phyloP scores from a whole-genome alignment of 2,888 invertebrate species.

The Empis livida region DNA sequence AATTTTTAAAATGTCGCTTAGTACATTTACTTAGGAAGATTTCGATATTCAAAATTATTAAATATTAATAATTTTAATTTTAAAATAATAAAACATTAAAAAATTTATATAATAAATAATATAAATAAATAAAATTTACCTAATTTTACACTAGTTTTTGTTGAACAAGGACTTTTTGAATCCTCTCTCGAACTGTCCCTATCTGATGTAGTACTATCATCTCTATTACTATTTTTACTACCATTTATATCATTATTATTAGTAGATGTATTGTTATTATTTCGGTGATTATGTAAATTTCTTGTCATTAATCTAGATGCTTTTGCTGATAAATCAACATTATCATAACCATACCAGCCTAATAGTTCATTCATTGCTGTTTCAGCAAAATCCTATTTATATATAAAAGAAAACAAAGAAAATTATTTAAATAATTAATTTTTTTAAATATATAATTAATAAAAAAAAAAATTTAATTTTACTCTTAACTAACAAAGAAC shows the following conservation, averaged over 20 bases:
- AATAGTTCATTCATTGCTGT: slow-evolving; percentile 85
- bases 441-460: neutral
- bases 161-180: slow-evolving; percentile 33
- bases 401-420: no score
- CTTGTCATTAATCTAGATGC: slow-evolving; percentile 27
- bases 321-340: slow-evolving; percentile 36
- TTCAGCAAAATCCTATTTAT: slow-evolving; percentile 74
- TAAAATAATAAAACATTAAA: no score
- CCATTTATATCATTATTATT: slow-evolving; percentile 8
- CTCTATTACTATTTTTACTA: slow-evolving; percentile 14
- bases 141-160: slow-evolving; percentile 30
- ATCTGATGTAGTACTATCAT: slow-evolving; percentile 30
- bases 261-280: neutral
- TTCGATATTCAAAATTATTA: no score
- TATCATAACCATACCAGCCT: slow-evolving; percentile 83
- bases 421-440: neutral
- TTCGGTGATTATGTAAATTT: slow-evolving; percentile 6
- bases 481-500: no score
- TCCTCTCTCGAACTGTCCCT: slow-evolving; percentile 35
- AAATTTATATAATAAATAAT: no score
- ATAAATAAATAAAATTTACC: slow-evolving; percentile 21
- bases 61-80: no score
- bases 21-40: no score
- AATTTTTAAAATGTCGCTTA: no score
- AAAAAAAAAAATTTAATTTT: no score